Evolutionary conservation across 2,797 vertebrate species (phyloP).

Genomic region (Epinephelus awoara): DNA sequence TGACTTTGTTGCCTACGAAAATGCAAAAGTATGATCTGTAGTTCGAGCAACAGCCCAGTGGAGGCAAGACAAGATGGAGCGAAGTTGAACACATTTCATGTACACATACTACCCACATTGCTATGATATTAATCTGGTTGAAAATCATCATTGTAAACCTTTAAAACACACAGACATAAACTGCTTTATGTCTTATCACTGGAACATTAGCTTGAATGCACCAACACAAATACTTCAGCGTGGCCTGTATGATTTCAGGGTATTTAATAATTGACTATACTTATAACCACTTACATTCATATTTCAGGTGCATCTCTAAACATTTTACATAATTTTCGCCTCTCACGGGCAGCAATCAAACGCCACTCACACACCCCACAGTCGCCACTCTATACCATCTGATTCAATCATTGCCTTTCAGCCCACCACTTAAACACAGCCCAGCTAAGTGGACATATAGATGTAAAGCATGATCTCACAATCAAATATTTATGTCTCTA

Average conservation of each 20-base stretch:
- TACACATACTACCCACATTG: no score
- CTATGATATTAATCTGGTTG: no score
- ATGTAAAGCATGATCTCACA: constrained; percentile 54
- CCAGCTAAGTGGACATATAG: constrained; percentile 55
- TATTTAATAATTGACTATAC: constrained; percentile 32
- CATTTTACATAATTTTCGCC: constrained; percentile 33
- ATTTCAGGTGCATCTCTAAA: constrained; percentile 50
- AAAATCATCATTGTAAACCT: no score
- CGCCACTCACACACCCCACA: background rate
- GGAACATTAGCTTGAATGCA: background rate
- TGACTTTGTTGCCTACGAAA: no score
- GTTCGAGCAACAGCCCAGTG: no score
- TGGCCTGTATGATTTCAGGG: background rate
- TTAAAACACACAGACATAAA: background rate
- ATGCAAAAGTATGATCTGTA: no score
- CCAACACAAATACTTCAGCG: background rate
- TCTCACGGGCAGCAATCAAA: constrained; percentile 27
- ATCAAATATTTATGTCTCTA: constrained; percentile 72
- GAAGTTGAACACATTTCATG: no score
- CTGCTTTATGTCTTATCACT: background rate
- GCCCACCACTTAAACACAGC: constrained; percentile 44
- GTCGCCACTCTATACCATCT: constrained; percentile 6
- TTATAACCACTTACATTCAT: constrained; percentile 43
- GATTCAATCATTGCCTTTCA: constrained; percentile 41
- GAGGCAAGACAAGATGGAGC: no score